phyloP scores from a whole-genome alignment of 2,797 vertebrate genomes.

The Staurois parvus region DNA sequence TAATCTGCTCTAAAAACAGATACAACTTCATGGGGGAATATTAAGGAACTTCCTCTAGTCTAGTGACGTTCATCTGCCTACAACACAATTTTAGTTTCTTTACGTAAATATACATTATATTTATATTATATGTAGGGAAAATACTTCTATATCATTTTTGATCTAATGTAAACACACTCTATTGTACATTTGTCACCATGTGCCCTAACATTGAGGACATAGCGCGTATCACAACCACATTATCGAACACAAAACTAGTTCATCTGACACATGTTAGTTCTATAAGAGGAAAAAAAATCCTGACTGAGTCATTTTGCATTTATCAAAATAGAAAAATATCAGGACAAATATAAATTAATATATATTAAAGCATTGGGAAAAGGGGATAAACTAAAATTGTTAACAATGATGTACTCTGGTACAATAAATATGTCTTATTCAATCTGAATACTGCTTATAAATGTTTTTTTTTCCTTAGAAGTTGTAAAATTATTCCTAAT shows the following conservation, averaged over 20 bases:
- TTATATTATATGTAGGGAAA: slow-evolving; percentile 76
- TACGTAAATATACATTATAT: slow-evolving; percentile 77
- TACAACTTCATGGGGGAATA: slow-evolving; percentile 71
- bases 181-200: slow-evolving; percentile 85
- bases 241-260: slow-evolving; percentile 82
- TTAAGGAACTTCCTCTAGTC: slow-evolving; percentile 84
- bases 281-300: slow-evolving; percentile 78
- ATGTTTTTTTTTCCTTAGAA: slow-evolving; percentile 68
- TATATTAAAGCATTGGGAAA: slow-evolving; percentile 98
- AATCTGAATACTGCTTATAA: slow-evolving; percentile 86
- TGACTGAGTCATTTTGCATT: slow-evolving; percentile 78
- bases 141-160: slow-evolving; percentile 82
- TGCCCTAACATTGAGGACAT: slow-evolving; percentile 81
- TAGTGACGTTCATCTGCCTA: slow-evolving; percentile 72
- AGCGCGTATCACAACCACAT: slow-evolving; percentile 83
- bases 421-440: slow-evolving; percentile 99
- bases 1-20: slow-evolving; percentile 87
- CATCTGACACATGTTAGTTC: slow-evolving; percentile 93
- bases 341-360: slow-evolving; percentile 99
- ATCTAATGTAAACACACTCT: slow-evolving; percentile 83
- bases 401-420: slow-evolving; percentile 96
- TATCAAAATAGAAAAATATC: slow-evolving; percentile 94
- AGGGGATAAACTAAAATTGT: slow-evolving; percentile 88
- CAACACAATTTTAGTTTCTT: slow-evolving; percentile 71
- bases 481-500: slow-evolving; percentile 79